Conservation (phyloP, 2,888 invertebrate genomes). For the Chrysolina americana region DNA sequence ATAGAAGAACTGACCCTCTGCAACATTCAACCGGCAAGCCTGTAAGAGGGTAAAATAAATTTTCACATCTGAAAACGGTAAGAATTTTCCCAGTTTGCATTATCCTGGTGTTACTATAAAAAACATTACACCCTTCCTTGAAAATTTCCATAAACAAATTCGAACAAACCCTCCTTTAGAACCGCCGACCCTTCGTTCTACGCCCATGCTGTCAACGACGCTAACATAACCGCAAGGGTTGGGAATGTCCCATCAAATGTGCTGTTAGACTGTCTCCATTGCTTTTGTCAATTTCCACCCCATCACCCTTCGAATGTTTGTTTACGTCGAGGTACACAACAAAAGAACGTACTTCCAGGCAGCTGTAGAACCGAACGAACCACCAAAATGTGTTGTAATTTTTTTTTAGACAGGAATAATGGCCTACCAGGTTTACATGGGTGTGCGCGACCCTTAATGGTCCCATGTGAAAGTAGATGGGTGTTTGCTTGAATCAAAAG, state of each 20-base stretch:
- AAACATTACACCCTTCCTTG: background rate
- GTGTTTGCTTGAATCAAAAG: background rate
- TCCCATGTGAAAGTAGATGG: constrained; percentile 26
- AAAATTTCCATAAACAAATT: background rate
- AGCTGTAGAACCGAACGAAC: constrained; percentile 41
- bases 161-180: background rate
- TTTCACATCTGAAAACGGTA: too few species aligned
- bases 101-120: background rate
- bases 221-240: constrained; percentile 60
- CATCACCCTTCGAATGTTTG: constrained; percentile 55
- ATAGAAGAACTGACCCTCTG: too few species aligned
- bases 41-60: too few species aligned
- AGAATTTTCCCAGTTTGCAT: background rate
- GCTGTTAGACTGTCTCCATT: constrained; percentile 62
- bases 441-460: background rate
- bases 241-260: constrained; percentile 59
- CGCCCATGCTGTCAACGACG: constrained; percentile 40
- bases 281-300: constrained; percentile 59
- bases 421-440: background rate
- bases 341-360: constrained; percentile 40
- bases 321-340: constrained; percentile 52
- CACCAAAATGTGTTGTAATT: constrained; percentile 21
- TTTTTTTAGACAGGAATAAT: constrained; percentile 6
- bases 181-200: constrained; percentile 20
- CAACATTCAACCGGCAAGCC: too few species aligned